A percentile compares a stretch with the other conserved stretches of the same genome.
These are phyloP conservation scores for Pongo pygmaeus DNA, from an alignment of 2,113 vertebrate species.

Conservation along the genomic window DNA sequence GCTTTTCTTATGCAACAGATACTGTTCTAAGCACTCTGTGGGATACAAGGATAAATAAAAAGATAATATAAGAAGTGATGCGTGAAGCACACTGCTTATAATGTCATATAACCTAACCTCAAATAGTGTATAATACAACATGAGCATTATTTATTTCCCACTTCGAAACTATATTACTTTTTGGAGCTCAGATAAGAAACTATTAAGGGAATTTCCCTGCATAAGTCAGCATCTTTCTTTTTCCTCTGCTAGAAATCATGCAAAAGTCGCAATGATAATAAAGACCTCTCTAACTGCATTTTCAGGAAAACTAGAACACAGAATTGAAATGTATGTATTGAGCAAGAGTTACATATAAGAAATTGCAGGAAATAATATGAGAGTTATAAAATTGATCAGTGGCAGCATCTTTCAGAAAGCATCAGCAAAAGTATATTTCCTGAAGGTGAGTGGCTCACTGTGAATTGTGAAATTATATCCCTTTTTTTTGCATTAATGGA, in stretches of 20 bases:
- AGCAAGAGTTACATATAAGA: not conserved
- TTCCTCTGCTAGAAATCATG: not conserved
- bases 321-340: not conserved
- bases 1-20: not conserved
- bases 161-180: conserved; percentile 1
- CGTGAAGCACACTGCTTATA: not conserved
- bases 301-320: not conserved
- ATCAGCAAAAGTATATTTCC: not conserved
- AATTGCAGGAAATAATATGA: not conserved
- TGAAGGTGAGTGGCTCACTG: not conserved
- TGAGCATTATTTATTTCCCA: not conserved
- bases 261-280: not conserved
- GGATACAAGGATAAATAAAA: not conserved
- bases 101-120: not conserved
- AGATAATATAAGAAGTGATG: not conserved
- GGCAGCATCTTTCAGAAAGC: conserved; percentile 4
- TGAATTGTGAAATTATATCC: not conserved
- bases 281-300: not conserved
- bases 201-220: not conserved
- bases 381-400: not conserved
- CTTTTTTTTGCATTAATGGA: not conserved
- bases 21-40: not conserved
- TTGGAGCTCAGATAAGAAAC: not conserved
- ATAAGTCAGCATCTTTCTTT: not conserved
- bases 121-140: not conserved